Base-by-base conservation (phyloP, 92 coral and sea anemone genomes). In the Phenganax stokvisi region DNA sequence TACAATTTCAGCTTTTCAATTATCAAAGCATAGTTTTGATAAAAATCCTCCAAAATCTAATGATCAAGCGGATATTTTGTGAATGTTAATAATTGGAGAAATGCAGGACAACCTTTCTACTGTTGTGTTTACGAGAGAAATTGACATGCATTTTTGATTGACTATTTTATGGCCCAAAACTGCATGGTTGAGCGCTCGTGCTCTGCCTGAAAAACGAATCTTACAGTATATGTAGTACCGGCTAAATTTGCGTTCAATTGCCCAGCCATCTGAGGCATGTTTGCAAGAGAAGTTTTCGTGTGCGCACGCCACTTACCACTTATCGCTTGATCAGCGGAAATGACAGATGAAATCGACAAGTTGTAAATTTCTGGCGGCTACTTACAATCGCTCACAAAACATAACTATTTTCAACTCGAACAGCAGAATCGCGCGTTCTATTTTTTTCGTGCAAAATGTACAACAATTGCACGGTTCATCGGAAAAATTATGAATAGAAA, bases 331-430 rank as follows among this genome's bases (percentile, higher is more conserved):
- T 62, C 37, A 79, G 74, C 83, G 83, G 83, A 79, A 79, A 79
- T 79, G 83, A 54, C 83, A 62, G 83, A 79, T 79, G 83, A 79
- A 79, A 79, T 79, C 83, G 73, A 79, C 74, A 79, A 60, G 66
- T 79, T 79, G 74, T 79, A 79, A 79, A 79, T 63, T 79, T 79
- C 62, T 63, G 72, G 83, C 83, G 44, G 83, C 62, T 15, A 63
- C 73, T 60, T 52, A 25, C 83, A 29, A 68, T 68, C 73, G 54
- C 73, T 30, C 31, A 68, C 73, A 68, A 51, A 68, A 28, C 30
- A 10, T 17, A 10, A 37, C 10, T 30, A 68, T 30, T 53, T 68
- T 15, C 54, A 30, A 9, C 30, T 68, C 0, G 47, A 64, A 1
- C 73, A 11, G 73, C 28, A 61, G 25, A 61, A 6, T 61, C 73